phyloP scores from a whole-genome alignment of 92 coral and sea anemone genomes.

The Micromussa lordhowensis region DNA sequence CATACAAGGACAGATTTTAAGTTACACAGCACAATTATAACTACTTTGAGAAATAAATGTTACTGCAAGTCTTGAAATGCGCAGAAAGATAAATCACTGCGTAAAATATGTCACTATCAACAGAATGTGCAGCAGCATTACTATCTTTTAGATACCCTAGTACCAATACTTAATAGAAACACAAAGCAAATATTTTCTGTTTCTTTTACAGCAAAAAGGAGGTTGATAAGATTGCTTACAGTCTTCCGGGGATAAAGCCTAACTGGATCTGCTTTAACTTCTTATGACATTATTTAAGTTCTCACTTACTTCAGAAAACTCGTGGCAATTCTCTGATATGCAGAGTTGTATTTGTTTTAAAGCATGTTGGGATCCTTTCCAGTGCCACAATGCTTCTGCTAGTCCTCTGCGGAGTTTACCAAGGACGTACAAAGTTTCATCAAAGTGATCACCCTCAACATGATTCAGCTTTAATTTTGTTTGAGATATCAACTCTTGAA shows the following conservation, averaged over 20 bases:
- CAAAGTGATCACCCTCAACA: background rate
- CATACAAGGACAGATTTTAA: too few species aligned
- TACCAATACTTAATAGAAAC: too few species aligned
- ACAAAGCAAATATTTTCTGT: too few species aligned
- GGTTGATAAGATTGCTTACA: background rate
- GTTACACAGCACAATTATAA: too few species aligned
- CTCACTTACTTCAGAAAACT: conserved; percentile 1
- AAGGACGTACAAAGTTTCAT: background rate
- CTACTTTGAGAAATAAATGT: too few species aligned
- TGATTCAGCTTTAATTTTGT: background rate
- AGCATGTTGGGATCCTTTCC: background rate
- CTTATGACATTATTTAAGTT: background rate
- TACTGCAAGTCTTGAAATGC: too few species aligned
- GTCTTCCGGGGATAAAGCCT: background rate
- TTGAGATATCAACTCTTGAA: background rate
- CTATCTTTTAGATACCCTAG: too few species aligned
- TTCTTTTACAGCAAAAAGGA: too few species aligned
- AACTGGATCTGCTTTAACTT: background rate
- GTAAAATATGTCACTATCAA: too few species aligned
- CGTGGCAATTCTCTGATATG: background rate
- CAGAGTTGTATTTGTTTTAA: background rate
- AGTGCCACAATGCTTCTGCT: conserved; percentile 7
- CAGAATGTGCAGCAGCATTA: too few species aligned
- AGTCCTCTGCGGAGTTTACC: background rate
- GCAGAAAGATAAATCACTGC: too few species aligned